Base-by-base conservation (phyloP, 2,797 vertebrate genomes). In the Microctenopoma stevenorrisi region DNA sequence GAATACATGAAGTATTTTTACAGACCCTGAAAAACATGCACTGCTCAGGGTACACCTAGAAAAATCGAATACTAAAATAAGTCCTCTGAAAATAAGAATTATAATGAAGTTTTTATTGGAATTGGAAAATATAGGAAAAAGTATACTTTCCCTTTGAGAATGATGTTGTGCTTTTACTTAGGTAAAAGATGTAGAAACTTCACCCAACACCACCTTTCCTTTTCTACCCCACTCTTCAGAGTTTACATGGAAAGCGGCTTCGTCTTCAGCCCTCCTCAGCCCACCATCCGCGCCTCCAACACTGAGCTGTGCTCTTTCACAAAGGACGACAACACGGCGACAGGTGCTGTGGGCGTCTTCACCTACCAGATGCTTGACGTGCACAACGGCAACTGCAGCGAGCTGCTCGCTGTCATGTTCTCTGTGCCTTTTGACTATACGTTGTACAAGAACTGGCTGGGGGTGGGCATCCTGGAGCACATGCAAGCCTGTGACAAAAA, bases 401-500 rank as follows among this genome's bases (percentile, higher is more conserved):
- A 86, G 55, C 0, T 86, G 26, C 35, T 92, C 1, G 86, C 90
- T 11, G 0, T 93, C 80, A 93, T 92, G 91, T 93, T 93, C 88
- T 93, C 92, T 0, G 91, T 92, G 81, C 92, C 93, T 0, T 94
- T 83, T 7, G 91, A 93, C 72, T 88, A 89, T 50, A 90, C 74
- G 87, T 40, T 91, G 76, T 92, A 89, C 86, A 82, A 87, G 66
- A 92, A 93, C 84, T 90, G 86, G 90, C 46, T 91, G 5, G 85
- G 25, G 0, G 49, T 92, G 46, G 92, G 92, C 3, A 0, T 91
- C 50, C 91, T 91, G 0, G 72, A 83, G 26, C 5, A 25, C 25
- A 12, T 48, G 0, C 33, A 0, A 0, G 3, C 22, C 1, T 84
- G 82, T 10, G 76, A 92, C 3, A 1, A 75, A 0, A 64, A 79